Percentiles rank a stretch among this genome's conserved stretches.
Evolutionary conservation across 2,888 invertebrate genomes (phyloP).

Genomic region (Tortricodes alternella): DNA sequence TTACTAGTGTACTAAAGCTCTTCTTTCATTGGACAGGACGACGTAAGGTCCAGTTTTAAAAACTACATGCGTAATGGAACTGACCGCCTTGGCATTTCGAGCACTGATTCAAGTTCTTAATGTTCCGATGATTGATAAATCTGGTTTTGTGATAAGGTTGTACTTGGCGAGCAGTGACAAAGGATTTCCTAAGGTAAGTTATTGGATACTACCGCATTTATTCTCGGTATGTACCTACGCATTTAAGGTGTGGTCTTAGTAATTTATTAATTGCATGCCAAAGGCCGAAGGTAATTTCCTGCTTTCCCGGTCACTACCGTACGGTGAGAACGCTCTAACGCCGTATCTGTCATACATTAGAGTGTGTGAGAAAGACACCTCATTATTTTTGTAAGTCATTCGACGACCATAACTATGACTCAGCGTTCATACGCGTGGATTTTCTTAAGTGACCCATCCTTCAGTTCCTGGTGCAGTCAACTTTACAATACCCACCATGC

Average conservation of each 20-base stretch:
- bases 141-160: conserved; percentile 33
- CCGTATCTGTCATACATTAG: too few species aligned
- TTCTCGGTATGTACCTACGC: background rate
- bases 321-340: too few species aligned
- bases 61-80: conserved; percentile 35
- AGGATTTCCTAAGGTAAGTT: conserved; percentile 8
- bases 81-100: conserved; percentile 68
- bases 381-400: too few species aligned
- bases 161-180: conserved; percentile 18
- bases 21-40: background rate
- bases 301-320: too few species aligned
- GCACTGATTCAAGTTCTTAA: conserved; percentile 49
- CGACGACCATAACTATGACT: too few species aligned
- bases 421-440: too few species aligned
- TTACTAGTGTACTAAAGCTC: background rate
- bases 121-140: conserved; percentile 54
- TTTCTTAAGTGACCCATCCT: too few species aligned
- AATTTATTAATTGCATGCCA: conserved; percentile 3
- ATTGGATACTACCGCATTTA: conserved; percentile 18
- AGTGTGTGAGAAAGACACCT: too few species aligned
- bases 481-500: too few species aligned
- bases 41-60: background rate
- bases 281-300: conserved; percentile 3
- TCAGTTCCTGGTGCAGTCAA: too few species aligned
- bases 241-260: background rate